Conservation (phyloP, 2,113 vertebrate species). For the Ranitomeya imitator region DNA sequence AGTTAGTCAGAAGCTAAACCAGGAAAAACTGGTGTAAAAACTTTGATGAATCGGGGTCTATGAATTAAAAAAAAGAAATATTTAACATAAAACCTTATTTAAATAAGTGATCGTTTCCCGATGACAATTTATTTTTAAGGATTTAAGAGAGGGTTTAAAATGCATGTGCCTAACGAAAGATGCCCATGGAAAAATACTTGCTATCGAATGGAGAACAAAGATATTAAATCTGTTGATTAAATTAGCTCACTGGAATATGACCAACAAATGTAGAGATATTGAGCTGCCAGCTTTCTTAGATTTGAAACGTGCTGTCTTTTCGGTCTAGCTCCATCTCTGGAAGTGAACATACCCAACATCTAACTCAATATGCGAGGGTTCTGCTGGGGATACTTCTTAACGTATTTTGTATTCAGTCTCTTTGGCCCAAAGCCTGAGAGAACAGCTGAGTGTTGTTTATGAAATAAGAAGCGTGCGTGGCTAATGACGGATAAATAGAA, state of each 20-base stretch:
- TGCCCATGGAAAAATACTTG: no score
- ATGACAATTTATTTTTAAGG: no score
- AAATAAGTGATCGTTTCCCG: no score
- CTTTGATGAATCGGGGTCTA: no score
- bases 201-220: neutral
- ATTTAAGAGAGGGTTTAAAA: no score
- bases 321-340: no score
- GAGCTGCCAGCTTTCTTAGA: neutral
- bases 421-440: conserved; percentile 36
- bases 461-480: conserved; percentile 9
- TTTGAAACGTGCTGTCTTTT: neutral
- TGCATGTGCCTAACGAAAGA: no score
- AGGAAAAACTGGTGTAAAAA: no score
- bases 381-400: neutral
- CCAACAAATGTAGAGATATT: neutral
- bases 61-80: no score
- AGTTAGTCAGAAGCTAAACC: no score
- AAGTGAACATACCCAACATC: neutral
- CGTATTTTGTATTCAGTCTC: neutral
- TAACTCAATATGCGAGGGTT: neutral
- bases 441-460: conserved; percentile 39
- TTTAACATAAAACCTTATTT: no score
- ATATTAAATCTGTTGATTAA: neutral
- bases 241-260: neutral
- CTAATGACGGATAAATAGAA: conserved; percentile 2